These are phyloP conservation scores for Phylloscopus trochilus DNA, from an alignment of 2,113 vertebrate species.

Conservation along the genomic window DNA sequence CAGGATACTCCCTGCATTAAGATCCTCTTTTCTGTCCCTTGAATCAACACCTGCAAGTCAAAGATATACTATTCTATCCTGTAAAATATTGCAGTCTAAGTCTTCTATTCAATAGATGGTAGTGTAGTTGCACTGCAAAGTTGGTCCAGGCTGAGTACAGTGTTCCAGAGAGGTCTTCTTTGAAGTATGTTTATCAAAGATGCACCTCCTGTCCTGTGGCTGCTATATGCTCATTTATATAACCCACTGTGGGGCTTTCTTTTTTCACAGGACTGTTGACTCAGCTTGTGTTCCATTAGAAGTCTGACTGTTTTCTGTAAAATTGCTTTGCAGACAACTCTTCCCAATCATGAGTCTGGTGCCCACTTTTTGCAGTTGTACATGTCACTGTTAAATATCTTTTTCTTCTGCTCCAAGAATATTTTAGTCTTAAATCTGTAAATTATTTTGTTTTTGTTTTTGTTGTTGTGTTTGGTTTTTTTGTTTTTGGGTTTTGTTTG, in stretches of 20 bases:
- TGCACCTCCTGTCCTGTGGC: background rate
- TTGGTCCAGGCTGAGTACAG: background rate
- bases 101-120: background rate
- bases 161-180: background rate
- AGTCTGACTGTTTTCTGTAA: background rate
- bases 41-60: background rate
- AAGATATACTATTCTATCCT: background rate
- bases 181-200: background rate
- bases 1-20: background rate
- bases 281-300: background rate
- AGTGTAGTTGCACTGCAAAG: background rate
- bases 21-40: background rate
- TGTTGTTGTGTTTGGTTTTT: too few species aligned
- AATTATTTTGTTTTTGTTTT: too few species aligned
- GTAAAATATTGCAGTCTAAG: background rate
- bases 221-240: background rate
- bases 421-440: background rate
- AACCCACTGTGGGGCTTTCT: background rate
- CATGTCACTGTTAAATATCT: background rate
- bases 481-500: background rate
- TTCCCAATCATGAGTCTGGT: background rate
- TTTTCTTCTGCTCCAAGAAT: background rate
- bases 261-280: background rate
- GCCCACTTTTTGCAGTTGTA: background rate
- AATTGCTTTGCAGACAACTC: background rate